Evolutionary conservation across 2,888 invertebrate genomes (phyloP), one percentile per base, ranked within the genome.

Genomic region (Gastrophysa polygoni): DNA sequence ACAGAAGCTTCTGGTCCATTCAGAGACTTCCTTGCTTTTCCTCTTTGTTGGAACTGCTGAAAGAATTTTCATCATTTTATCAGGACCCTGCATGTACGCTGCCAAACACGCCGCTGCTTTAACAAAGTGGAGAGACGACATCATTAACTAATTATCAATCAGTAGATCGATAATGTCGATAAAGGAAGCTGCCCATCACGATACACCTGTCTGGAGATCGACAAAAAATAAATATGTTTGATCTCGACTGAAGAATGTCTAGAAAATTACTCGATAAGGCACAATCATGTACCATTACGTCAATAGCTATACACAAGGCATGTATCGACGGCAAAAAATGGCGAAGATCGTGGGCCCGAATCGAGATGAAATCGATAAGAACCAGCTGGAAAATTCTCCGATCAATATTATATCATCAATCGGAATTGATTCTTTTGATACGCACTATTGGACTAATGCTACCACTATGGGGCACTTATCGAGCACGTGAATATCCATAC

Each of bases 61-160:
- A n/a, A n/a, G n/a, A n/a, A n/a, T n/a, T n/a, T n/a, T n/a, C n/a
- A n/a, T n/a, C n/a, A n/a, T n/a, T n/a, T n/a, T n/a, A n/a, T n/a
- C n/a, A n/a, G n/a, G 24, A 24, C 24, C 24, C 24, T 24, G 24
- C 24, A 24, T 7, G 24, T n/a, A n/a, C n/a, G n/a, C n/a, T n/a
- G n/a, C n/a, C n/a, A n/a, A n/a, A n/a, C n/a, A 7, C 24, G 24
- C 24, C 24, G 7, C 24, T 24, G 24, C 24, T 3, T 24, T 3
- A 24, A 24, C 7, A 24, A 24, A 24, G 24, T 24, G 4, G 24
- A 3, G 24, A 24, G 24, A 5, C 24, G 24, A 24, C 11, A 38
- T 38, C 58, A 62, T 62, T 62, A 49, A 44, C 38, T 62, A 58
- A 62, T 62, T 62, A 62, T 58, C 57, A 55, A 62, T 62, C 46